Evolutionary conservation across 2,797 vertebrate genomes (phyloP), one percentile per base, ranked within the genome.

Genomic region (Artibeus jamaicensis): DNA sequence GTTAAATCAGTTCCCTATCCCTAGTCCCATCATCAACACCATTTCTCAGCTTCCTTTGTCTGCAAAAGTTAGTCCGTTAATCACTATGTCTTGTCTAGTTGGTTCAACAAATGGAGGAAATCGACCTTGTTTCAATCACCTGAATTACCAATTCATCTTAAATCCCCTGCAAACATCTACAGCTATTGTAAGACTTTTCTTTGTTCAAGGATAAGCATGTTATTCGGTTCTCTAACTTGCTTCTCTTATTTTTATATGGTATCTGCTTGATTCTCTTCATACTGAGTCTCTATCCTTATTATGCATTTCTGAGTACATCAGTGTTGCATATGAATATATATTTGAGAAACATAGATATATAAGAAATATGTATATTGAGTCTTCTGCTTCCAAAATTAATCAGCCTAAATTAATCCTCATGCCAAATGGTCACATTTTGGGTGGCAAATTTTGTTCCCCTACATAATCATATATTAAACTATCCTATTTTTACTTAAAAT

Each of bases 41-140:
- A 73, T 37, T 89, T 78, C 65, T 96, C 76, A 95, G 65, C 83
- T 70, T 26, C n/a, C n/a, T 44, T 34, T 89, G n/a, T 86, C 57
- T 77, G 55, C n/a, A 71, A 59, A 95, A 81, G 53, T 76, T 53
- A 53, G 79, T 79, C 57, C 9, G 9, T 91, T 70, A 65, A 79
- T 96, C 79, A 68, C 62, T 70, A 34, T 37, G 8, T 19, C 22
- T 70, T 11, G 48, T 94, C 93, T 77, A 74, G n/a, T 10, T 78
- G 26, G 48, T 32, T 84, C 32, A 93, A 93, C 87, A 89, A 73
- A 97, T 48, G 70, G 32, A 86, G 22, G 24, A 96, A 76, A 70
- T 14, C 78, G 65, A 89, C 55, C 91, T 94, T 91, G 26, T 88
- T 95, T 93, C 53, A 53, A 22, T 74, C 68, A 91, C 81, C 79